phyloP scores from a whole-genome alignment of 2,797 vertebrate genomes.

The Chromobotia macracanthus region DNA sequence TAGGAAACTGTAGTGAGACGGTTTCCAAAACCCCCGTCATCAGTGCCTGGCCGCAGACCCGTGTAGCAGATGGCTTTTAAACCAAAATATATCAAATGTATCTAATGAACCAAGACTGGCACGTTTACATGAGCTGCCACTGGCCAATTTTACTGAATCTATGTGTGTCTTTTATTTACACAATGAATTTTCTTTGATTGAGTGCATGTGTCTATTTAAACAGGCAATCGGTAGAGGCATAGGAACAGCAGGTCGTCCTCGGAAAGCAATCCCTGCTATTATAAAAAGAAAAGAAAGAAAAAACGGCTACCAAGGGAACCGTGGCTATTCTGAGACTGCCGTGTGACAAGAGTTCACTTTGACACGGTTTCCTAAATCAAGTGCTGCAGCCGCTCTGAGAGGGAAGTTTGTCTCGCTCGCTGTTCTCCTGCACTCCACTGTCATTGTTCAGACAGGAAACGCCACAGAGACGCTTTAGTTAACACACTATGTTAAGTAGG shows the following conservation, averaged over 20 bases:
- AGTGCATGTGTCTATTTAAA: not conserved
- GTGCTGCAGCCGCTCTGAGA: slow-evolving; percentile 63
- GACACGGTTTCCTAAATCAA: slow-evolving; percentile 79
- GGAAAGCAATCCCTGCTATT: not conserved
- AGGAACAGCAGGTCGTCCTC: slow-evolving; percentile 25
- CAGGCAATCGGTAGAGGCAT: slow-evolving; percentile 1
- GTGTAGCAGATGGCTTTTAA: slow-evolving; percentile 74
- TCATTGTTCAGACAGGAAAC: slow-evolving; percentile 77
- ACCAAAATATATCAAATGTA: slow-evolving; percentile 73
- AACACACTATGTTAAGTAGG: slow-evolving; percentile 75
- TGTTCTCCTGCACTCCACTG: slow-evolving; percentile 72
- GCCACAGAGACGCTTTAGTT: slow-evolving; percentile 72
- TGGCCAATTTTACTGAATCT: slow-evolving; percentile 57
- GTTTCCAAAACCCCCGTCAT: slow-evolving; percentile 39
- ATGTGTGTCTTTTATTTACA: slow-evolving; percentile 13
- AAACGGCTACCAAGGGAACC: slow-evolving; percentile 74
- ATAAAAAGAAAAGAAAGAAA: slow-evolving; percentile 62
- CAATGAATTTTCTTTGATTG: not conserved
- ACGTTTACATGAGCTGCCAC: slow-evolving; percentile 62
- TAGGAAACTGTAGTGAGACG: not conserved
- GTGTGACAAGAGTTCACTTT: slow-evolving; percentile 76
- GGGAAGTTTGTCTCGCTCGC: slow-evolving; percentile 70
- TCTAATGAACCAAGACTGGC: slow-evolving; percentile 69
- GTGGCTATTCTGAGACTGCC: slow-evolving; percentile 73
- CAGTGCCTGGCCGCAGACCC: slow-evolving; percentile 69